These are phyloP conservation scores for Pseudobourletiella spinata DNA, from an alignment of 1,140 invertebrate species.

Conservation along the genomic window DNA sequence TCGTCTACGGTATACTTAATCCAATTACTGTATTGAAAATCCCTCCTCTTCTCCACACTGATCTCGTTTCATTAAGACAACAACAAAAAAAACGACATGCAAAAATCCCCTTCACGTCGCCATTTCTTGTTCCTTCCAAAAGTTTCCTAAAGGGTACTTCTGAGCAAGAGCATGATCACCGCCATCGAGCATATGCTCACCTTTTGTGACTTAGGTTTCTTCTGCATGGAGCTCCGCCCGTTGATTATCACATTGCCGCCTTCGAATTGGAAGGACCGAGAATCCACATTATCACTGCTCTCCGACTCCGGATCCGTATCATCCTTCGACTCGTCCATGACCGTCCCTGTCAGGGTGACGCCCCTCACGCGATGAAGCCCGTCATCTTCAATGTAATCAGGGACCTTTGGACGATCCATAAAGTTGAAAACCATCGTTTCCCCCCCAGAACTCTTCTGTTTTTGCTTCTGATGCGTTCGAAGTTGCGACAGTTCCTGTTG, in stretches of 20 bases:
- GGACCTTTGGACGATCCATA: constrained; percentile 64
- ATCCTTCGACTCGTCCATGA: constrained; percentile 51
- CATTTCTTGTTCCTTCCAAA: too few relatives aligned
- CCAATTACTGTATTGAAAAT: too few relatives aligned
- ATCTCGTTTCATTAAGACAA: too few relatives aligned
- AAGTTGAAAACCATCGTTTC: constrained; percentile 81
- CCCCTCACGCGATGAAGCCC: constrained; percentile 63
- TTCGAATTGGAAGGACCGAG: constrained; percentile 54
- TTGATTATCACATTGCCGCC: constrained; percentile 84
- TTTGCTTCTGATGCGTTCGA: constrained; percentile 32
- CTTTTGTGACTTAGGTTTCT: constrained; percentile 54
- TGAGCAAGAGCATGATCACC: too few relatives aligned
- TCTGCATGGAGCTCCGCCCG: constrained; percentile 65
- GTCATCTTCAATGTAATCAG: constrained; percentile 83
- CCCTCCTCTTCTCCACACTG: too few relatives aligned
- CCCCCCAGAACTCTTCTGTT: constrained; percentile 41
- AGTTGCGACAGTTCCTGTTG: constrained; percentile 24
- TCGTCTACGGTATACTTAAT: too few relatives aligned
- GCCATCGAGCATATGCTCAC: too few relatives aligned
- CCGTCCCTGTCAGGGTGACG: constrained; percentile 45
- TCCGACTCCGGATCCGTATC: constrained; percentile 51
- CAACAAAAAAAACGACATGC: too few relatives aligned
- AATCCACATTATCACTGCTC: constrained; percentile 38
- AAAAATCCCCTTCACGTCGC: too few relatives aligned
- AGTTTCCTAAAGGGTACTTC: too few relatives aligned